A percentile compares a stretch with the other conserved stretches of the same genome.
Conservation (phyloP, 2,888 invertebrate genomes). For the Rhorus exstirpatorius region DNA sequence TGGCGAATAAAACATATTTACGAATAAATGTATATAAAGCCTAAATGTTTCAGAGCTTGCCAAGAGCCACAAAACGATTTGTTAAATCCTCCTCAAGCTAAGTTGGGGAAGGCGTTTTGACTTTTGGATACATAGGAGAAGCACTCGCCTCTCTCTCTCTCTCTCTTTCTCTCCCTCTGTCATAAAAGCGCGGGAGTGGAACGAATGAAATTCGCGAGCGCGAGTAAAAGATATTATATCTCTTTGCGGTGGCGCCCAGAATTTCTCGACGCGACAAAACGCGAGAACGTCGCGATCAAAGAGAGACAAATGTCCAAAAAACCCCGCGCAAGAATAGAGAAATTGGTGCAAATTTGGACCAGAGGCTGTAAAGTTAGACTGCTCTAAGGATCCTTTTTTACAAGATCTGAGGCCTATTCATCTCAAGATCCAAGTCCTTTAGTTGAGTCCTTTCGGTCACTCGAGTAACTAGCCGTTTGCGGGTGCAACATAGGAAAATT, state of each 20-base stretch:
- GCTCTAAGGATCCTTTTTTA: no score
- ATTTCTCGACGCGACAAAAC: slow-evolving; percentile 23
- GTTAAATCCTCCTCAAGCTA: slow-evolving; percentile 42
- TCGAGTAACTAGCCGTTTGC: no score
- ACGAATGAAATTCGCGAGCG: slow-evolving; percentile 17
- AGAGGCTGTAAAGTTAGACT: no score
- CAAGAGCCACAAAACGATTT: slow-evolving; percentile 53
- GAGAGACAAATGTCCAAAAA: slow-evolving; percentile 1
- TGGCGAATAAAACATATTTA: background rate
- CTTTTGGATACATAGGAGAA: background rate
- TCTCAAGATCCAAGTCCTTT: no score
- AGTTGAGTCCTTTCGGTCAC: no score
- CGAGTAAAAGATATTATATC: no score
- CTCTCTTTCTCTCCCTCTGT: background rate
- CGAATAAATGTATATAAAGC: slow-evolving; percentile 15
- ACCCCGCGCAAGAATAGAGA: no score
- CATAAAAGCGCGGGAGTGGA: slow-evolving; percentile 7
- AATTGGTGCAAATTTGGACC: no score
- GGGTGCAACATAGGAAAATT: no score
- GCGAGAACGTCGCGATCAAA: no score
- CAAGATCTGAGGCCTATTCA: no score
- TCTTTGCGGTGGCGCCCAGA: slow-evolving; percentile 59
- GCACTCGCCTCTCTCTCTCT: no score
- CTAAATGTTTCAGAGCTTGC: slow-evolving; percentile 29
- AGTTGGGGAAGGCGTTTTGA: background rate